These are phyloP conservation scores for Eretmocerus hayati DNA, from an alignment of 2,888 invertebrate genomes.

Conservation along the genomic window DNA sequence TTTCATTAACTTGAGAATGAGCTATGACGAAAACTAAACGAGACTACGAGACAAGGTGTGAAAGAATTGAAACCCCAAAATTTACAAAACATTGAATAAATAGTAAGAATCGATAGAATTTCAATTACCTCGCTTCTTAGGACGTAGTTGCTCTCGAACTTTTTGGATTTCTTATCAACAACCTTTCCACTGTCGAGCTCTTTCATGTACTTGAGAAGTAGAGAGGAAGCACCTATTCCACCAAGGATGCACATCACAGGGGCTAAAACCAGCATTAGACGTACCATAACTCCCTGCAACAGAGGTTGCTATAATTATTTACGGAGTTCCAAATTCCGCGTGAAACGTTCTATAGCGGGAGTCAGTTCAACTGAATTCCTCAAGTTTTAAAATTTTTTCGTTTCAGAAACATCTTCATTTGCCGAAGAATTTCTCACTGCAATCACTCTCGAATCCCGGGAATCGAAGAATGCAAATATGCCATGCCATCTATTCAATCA, in stretches of 20 bases:
- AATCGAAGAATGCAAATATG: too few species aligned
- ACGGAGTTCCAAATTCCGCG: too few species aligned
- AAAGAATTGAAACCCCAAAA: neutral
- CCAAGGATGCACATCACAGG: constrained; percentile 98
- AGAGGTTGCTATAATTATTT: too few species aligned
- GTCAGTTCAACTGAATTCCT: too few species aligned
- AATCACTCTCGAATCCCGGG: too few species aligned
- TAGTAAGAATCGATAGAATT: neutral
- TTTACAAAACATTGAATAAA: neutral
- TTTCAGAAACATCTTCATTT: too few species aligned
- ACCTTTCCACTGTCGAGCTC: constrained; percentile 61
- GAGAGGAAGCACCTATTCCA: constrained; percentile 87
- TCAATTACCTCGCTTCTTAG: constrained; percentile 67
- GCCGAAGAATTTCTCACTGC: too few species aligned
- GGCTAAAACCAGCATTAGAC: constrained; percentile 93
- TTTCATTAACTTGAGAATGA: neutral
- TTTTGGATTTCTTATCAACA: constrained; percentile 61
- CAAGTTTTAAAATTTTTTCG: too few species aligned
- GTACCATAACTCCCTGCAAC: constrained; percentile 92
- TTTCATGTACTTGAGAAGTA: constrained; percentile 81
- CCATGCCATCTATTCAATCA: too few species aligned
- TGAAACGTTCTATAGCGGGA: too few species aligned
- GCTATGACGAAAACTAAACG: neutral
- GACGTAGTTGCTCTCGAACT: constrained; percentile 66
- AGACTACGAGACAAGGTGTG: too few species aligned